These are phyloP conservation scores for Mesopsocus fuscifrons DNA, from an alignment of 2,888 invertebrate genomes.

Conservation along the genomic window DNA sequence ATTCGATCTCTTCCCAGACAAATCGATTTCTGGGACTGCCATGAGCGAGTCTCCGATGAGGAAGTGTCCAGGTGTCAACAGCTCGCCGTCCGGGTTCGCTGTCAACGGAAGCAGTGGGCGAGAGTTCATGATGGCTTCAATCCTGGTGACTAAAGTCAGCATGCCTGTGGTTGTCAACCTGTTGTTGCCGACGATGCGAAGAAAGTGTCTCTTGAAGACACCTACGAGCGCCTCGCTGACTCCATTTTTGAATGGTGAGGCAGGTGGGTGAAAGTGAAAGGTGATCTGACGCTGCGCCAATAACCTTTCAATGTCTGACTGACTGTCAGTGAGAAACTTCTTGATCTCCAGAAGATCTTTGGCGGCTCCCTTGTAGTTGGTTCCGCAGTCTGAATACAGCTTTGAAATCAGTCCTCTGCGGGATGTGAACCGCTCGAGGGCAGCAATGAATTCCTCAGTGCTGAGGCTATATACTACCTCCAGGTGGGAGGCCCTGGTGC, in stretches of 20 bases:
- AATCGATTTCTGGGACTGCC: slow-evolving; percentile 10
- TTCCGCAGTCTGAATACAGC: slow-evolving; percentile 19
- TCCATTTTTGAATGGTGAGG: not conserved
- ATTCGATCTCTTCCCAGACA: not conserved
- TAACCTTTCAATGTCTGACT: slow-evolving; percentile 9
- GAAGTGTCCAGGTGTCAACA: slow-evolving; percentile 16
- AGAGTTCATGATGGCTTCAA: slow-evolving; percentile 16
- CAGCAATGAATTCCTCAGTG: slow-evolving; percentile 16
- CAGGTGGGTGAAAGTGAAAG: slow-evolving; percentile 14
- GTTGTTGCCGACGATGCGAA: slow-evolving; percentile 11
- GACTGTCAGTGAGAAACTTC: not conserved
- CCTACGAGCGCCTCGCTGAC: slow-evolving; percentile 10
- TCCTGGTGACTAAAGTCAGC: slow-evolving; percentile 12
- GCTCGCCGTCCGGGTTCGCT: slow-evolving; percentile 13
- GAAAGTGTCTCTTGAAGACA: slow-evolving; percentile 13
- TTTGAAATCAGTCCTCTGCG: slow-evolving; percentile 16
- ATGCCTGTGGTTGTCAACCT: slow-evolving; percentile 14
- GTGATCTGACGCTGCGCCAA: slow-evolving; percentile 9
- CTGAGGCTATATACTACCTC: slow-evolving; percentile 16
- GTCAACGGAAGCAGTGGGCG: slow-evolving; percentile 14
- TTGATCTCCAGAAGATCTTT: slow-evolving; percentile 13
- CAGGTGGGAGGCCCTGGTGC: slow-evolving; percentile 18
- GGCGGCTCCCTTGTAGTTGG: slow-evolving; percentile 18
- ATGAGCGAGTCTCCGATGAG: slow-evolving; percentile 12
- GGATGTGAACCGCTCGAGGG: slow-evolving; percentile 15